These are phyloP conservation scores for Aproaerema taeniolella DNA, from an alignment of 2,888 invertebrate genomes.

Conservation along the genomic window DNA sequence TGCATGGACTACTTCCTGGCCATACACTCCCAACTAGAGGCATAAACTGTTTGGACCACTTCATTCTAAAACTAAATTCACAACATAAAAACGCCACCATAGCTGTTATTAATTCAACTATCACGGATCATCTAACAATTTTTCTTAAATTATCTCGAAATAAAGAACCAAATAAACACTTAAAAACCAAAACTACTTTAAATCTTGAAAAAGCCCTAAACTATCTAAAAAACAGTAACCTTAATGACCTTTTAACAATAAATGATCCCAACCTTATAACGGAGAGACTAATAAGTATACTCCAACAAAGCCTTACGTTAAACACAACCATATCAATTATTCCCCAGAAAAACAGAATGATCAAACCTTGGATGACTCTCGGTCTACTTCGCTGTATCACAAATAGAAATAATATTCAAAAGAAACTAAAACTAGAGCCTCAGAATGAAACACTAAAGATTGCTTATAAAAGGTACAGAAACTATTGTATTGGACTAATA, in stretches of 20 bases:
- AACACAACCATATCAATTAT: neutral
- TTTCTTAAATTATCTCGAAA: no score
- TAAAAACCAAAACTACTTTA: neutral
- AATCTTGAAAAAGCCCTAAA: neutral
- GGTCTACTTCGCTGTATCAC: no score
- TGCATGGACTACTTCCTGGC: conserved; percentile 1
- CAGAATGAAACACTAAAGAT: no score
- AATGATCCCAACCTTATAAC: neutral
- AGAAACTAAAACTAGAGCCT: no score
- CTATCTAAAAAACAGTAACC: neutral
- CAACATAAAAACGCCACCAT: neutral
- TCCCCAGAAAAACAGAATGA: no score
- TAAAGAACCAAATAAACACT: neutral
- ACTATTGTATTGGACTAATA: no score
- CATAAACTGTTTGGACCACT: neutral
- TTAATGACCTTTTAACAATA: no score
- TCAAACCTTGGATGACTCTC: no score
- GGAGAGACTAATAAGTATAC: neutral
- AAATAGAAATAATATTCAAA: no score
- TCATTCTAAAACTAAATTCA: neutral
- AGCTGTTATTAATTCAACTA: no score
- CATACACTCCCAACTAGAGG: neutral
- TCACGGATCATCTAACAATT: no score
- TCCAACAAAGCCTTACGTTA: neutral
- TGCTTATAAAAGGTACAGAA: no score